These are phyloP conservation scores for Perdita meconis DNA, from an alignment of 2,888 invertebrate species.

Conservation along the genomic window DNA sequence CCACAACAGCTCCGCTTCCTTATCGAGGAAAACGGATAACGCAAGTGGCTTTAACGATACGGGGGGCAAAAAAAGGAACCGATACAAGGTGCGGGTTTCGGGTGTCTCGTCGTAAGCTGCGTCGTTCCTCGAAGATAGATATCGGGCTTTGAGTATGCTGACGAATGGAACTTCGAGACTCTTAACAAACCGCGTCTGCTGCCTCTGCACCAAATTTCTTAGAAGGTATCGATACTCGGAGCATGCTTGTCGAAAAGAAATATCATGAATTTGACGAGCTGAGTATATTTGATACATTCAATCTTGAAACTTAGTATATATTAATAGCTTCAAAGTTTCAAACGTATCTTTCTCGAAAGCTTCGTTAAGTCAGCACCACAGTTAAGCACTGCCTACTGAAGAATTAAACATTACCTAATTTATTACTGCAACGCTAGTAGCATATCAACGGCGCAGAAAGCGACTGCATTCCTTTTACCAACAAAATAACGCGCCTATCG, in stretches of 20 bases:
- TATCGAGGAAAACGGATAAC: conserved; percentile 33
- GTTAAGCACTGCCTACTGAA: too few species aligned
- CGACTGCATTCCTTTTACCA: too few species aligned
- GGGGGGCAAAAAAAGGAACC: background rate
- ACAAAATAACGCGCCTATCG: too few species aligned
- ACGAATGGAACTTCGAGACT: conserved; percentile 33
- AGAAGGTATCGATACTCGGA: conserved; percentile 49
- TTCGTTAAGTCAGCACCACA: too few species aligned
- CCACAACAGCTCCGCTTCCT: conserved; percentile 38
- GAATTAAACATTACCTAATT: too few species aligned
- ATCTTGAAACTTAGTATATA: too few species aligned
- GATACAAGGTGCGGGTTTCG: background rate
- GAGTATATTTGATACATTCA: conserved; percentile 15
- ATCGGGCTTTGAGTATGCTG: conserved; percentile 47
- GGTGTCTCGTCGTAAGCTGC: background rate
- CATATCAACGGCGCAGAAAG: too few species aligned
- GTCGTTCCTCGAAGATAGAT: conserved; percentile 30
- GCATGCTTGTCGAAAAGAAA: conserved; percentile 52
- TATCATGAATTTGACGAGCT: conserved; percentile 45
- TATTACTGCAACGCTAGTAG: too few species aligned
- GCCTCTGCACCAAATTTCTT: conserved; percentile 45
- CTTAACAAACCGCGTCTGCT: conserved; percentile 51
- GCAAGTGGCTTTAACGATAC: background rate
- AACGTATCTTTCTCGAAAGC: background rate
- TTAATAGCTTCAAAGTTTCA: too few species aligned